phyloP scores from a whole-genome alignment of 2,113 vertebrate genomes.

The Pavo muticus region DNA sequence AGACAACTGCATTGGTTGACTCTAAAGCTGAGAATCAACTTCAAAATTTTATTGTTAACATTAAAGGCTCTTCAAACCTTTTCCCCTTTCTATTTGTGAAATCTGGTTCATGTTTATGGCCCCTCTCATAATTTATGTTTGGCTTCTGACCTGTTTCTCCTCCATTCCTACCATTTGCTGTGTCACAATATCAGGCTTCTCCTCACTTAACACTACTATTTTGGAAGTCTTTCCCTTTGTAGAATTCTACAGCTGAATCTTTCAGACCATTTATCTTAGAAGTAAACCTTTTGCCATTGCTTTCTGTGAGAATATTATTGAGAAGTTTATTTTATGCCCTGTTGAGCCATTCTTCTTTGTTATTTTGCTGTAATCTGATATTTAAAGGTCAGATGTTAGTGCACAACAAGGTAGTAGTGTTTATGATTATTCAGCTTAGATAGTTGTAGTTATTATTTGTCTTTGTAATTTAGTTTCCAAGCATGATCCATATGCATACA shows the following conservation, averaged over 20 bases:
- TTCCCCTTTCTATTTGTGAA: conserved; percentile 64
- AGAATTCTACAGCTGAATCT: background rate
- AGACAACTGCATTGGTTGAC: conserved; percentile 4
- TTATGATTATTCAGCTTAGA: background rate
- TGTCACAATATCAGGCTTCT: conserved; percentile 49
- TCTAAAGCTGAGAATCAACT: conserved; percentile 54
- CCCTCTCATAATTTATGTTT: conserved; percentile 58
- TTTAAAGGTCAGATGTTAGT: background rate
- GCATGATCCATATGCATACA: background rate
- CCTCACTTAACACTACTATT: conserved; percentile 10
- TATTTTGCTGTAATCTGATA: background rate
- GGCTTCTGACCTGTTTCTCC: conserved; percentile 58
- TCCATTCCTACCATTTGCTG: conserved; percentile 20
- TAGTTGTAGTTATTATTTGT: background rate
- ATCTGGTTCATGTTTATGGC: conserved; percentile 60
- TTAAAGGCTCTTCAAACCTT: conserved; percentile 64
- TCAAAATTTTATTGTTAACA: conserved; percentile 67
- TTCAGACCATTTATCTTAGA: background rate
- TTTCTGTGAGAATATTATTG: background rate
- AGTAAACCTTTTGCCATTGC: background rate
- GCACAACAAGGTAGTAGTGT: background rate
- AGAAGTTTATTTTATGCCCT: background rate
- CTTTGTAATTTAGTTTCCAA: background rate
- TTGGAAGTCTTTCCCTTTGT: background rate
- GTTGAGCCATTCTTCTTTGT: background rate